Conservation (phyloP, 1,140 invertebrate genomes). For the Scaptomyza graminum region DNA sequence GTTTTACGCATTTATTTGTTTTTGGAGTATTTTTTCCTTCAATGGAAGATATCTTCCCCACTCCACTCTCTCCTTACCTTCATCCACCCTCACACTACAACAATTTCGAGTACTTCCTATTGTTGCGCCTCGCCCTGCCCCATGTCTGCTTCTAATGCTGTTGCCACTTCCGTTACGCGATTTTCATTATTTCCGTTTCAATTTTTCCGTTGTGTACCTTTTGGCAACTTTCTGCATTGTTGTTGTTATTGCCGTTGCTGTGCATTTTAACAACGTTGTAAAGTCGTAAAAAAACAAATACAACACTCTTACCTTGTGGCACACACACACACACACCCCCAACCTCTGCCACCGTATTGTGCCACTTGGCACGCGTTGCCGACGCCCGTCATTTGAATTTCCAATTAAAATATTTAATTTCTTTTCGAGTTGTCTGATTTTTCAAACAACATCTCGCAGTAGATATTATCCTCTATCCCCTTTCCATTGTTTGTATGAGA, state of each 20-base stretch:
- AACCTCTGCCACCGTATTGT: not conserved
- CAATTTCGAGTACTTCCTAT: slow-evolving; percentile 47
- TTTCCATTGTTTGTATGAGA: slow-evolving; percentile 42
- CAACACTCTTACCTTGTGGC: slow-evolving; percentile 34
- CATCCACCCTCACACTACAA: slow-evolving; percentile 6
- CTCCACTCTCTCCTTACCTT: not conserved
- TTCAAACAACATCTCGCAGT: slow-evolving; percentile 32
- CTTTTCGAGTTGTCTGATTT: slow-evolving; percentile 74
- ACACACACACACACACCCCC: too few species aligned
- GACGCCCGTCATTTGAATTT: slow-evolving; percentile 74
- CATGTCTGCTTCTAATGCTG: slow-evolving; percentile 55
- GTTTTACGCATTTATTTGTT: slow-evolving; percentile 83
- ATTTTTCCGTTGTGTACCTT: slow-evolving; percentile 76
- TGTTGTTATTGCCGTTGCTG: slow-evolving; percentile 41
- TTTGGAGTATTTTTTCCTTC: slow-evolving; percentile 65
- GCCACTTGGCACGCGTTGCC: slow-evolving; percentile 41
- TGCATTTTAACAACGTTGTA: slow-evolving; percentile 78
- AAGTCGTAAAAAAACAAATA: slow-evolving; percentile 67
- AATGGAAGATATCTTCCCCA: slow-evolving; percentile 31
- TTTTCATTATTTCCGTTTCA: slow-evolving; percentile 82
- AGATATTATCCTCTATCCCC: not conserved
- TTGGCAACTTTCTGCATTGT: slow-evolving; percentile 49
- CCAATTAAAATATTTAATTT: slow-evolving; percentile 83
- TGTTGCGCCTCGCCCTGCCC: not conserved
- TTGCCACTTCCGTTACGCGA: slow-evolving; percentile 81